Conservation (phyloP, 2,888 invertebrate genomes). For the Stictocephala bisonia region DNA sequence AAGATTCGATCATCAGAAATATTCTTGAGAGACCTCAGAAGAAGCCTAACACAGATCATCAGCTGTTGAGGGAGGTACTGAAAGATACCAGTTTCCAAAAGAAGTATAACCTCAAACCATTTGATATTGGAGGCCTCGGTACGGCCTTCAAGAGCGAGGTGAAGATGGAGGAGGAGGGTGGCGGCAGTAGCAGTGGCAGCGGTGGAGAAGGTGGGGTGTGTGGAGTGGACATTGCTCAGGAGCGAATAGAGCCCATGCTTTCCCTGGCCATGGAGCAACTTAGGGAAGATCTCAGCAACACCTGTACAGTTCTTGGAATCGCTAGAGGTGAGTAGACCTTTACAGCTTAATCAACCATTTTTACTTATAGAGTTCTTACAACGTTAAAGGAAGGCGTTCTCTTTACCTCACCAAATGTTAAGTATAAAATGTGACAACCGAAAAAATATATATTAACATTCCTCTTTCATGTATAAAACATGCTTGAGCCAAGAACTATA, state of each 20-base stretch:
- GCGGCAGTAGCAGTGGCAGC: constrained; percentile 70
- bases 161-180: constrained; percentile 71
- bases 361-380: too few species aligned
- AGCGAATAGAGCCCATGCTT: constrained; percentile 84
- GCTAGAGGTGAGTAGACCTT: constrained; percentile 81
- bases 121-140: constrained; percentile 73
- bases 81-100: constrained; percentile 88
- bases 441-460: too few species aligned
- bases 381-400: too few species aligned
- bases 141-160: constrained; percentile 67
- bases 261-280: constrained; percentile 89
- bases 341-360: too few species aligned
- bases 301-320: constrained; percentile 86
- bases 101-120: constrained; percentile 82
- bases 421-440: too few species aligned
- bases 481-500: too few species aligned
- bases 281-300: constrained; percentile 85
- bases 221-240: constrained; percentile 72
- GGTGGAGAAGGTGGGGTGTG: constrained; percentile 58
- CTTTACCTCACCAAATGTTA: too few species aligned
- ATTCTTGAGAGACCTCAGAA: constrained; percentile 62
- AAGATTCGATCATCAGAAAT: constrained; percentile 53
- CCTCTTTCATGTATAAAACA: too few species aligned
- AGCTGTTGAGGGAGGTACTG: constrained; percentile 81
- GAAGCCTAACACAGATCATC: constrained; percentile 70